Percentiles rank a stretch among this genome's conserved stretches.
Evolutionary conservation across 2,113 vertebrate species (phyloP).

Genomic region (Corythornis cristatus): DNA sequence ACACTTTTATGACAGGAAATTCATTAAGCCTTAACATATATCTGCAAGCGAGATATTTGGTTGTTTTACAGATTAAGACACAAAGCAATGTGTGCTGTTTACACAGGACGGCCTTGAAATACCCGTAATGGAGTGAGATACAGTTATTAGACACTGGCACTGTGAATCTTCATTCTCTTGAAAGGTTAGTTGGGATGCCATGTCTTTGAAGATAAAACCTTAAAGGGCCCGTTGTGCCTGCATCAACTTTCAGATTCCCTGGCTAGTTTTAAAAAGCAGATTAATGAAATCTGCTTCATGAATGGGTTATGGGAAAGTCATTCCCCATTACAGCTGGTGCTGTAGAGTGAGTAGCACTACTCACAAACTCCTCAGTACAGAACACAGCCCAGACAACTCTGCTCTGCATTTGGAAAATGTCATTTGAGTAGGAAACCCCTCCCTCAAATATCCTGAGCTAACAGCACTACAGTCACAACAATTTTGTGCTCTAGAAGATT

Average conservation of each 20-base stretch:
- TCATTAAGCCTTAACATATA: constrained; percentile 79
- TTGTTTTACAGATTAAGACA: constrained; percentile 76
- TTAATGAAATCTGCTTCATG: constrained; percentile 53
- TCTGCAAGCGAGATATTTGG: constrained; percentile 61
- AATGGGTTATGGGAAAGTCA: constrained; percentile 32
- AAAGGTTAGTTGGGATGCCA: constrained; percentile 29
- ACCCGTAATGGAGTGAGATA: constrained; percentile 77
- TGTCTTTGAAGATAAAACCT: constrained; percentile 61
- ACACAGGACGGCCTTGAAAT: constrained; percentile 70
- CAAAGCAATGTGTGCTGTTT: constrained; percentile 61
- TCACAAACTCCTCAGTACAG: neutral
- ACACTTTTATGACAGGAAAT: constrained; percentile 74
- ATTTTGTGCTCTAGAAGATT: neutral
- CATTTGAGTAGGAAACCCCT: neutral
- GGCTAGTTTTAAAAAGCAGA: constrained; percentile 51
- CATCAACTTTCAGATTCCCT: constrained; percentile 58
- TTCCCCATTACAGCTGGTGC: neutral
- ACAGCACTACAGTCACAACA: neutral
- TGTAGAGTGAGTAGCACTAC: neutral
- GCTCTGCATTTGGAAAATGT: neutral
- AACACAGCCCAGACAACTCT: neutral
- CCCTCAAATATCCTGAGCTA: neutral
- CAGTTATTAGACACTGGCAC: constrained; percentile 69
- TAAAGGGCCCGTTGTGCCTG: constrained; percentile 19
- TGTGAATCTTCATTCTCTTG: constrained; percentile 71